Base-by-base conservation (phyloP, 1,140 invertebrate genomes). In the Drosophila baimaii region DNA sequence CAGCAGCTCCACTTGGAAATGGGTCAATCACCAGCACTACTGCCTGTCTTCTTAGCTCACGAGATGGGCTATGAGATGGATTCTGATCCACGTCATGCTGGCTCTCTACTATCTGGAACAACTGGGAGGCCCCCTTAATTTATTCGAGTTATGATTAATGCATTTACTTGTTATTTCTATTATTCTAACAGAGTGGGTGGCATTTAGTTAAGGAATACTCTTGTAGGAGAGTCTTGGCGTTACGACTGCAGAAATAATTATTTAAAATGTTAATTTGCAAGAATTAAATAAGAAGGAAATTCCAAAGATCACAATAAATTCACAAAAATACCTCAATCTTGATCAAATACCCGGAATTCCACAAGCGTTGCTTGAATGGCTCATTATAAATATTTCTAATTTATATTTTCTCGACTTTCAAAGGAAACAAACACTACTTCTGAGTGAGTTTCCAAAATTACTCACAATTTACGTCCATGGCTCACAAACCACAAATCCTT, bases 21-120 rank as follows among this genome's bases (percentile, higher is more conserved):
- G 49, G 82, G 82, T 85, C 82, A 85, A 88, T 85, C 74, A 79
- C 46, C 41, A 64, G 29, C 23, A 33, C 39, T 19, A 31, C 29
- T n/a, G 29, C 29, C 47, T 66, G 35, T 44, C 49, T 61, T 55
- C 56, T 46, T 39, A 17, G 33, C 17, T 13, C 19, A 59, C 47
- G 43, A 43, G 59, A 78, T 47, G 43, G 43, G 13, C 8, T 72
- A 47, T 5, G 46, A 27, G 23, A 49, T 73, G 64, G 27, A 39
- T 57, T 15, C 21, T 31, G 27, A 46, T 21, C 6, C 37, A 37
- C 31, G 47, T 73, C 70, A 73, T 33, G 55, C 33, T 37, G 13
- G 33, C 68, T 61, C 29, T 33, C 8, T 63, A 63, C 35, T 37
- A 0, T 7, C 29, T 15, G 46, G 17, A 21, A 33, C 19, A 37